Evolutionary conservation across 2,113 vertebrate species (phyloP).

Genomic region (Meleagris gallopavo): DNA sequence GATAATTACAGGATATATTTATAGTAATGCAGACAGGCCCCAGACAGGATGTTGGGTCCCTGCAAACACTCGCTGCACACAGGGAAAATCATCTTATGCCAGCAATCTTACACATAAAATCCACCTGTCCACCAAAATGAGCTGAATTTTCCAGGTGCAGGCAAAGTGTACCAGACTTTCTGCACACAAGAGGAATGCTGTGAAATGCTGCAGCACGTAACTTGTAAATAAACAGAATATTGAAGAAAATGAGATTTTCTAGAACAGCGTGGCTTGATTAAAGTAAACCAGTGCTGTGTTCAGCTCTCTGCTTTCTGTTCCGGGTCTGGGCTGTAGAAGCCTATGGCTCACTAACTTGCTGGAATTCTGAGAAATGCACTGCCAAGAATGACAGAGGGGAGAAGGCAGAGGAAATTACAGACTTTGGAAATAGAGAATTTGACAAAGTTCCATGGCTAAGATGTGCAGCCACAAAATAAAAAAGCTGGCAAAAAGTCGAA

Average conservation of each 20-base stretch:
- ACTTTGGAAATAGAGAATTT: conserved; percentile 38
- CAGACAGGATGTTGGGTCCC: neutral
- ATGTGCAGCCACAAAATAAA: conserved; percentile 54
- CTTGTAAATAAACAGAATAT: neutral
- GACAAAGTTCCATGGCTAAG: conserved; percentile 48
- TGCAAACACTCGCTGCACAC: neutral
- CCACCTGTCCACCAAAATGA: neutral
- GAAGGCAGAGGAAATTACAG: conserved; percentile 72
- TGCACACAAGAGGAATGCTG: neutral
- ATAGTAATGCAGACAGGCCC: neutral
- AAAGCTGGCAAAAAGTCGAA: conserved; percentile 53
- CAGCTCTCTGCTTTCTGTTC: conserved; percentile 33
- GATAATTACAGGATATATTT: conserved; percentile 17
- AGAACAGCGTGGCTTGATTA: neutral
- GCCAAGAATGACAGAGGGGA: conserved; percentile 70
- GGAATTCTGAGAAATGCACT: conserved; percentile 44
- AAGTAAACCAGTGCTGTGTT: conserved; percentile 31
- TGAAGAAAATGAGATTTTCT: neutral
- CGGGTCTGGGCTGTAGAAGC: conserved; percentile 31
- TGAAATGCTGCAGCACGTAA: neutral
- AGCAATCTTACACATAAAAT: neutral
- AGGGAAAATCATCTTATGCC: neutral
- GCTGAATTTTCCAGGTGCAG: neutral
- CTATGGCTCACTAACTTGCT: conserved; percentile 29
- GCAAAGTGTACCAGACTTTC: neutral